A percentile compares a stretch with the other conserved stretches of the same genome.
phyloP scores from a whole-genome alignment of 1,140 invertebrate genomes.

The Neodiprion lecontei region DNA sequence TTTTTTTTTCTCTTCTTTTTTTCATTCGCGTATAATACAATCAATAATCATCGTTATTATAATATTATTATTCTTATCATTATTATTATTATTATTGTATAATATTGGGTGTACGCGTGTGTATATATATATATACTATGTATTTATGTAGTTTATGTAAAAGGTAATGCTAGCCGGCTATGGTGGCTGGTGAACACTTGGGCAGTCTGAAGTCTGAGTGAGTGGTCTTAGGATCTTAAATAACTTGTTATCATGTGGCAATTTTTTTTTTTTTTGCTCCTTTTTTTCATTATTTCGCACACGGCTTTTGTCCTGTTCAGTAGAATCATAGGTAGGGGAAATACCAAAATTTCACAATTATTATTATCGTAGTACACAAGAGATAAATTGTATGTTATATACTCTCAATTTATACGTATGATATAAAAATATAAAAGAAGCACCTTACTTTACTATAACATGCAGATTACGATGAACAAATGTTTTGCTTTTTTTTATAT shows the following conservation, averaged over 20 bases:
- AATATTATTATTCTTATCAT: not conserved
- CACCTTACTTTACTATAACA: not conserved
- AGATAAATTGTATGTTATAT: not conserved
- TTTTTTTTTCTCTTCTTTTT: not conserved
- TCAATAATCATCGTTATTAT: not conserved
- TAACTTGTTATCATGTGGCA: too few species aligned
- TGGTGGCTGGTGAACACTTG: conserved; percentile 55
- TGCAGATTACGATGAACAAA: not conserved
- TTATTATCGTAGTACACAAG: not conserved
- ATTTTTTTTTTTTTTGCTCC: not conserved
- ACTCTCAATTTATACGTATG: not conserved
- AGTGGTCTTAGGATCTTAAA: not conserved
- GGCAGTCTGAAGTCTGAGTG: conserved; percentile 51
- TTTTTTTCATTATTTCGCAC: not conserved
- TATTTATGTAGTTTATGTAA: conserved; percentile 33
- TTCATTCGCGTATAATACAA: not conserved
- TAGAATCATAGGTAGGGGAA: not conserved
- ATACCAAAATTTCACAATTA: not conserved
- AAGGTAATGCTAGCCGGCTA: conserved; percentile 37
- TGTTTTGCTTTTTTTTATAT: not conserved
- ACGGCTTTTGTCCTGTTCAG: not conserved
- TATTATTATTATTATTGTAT: not conserved
- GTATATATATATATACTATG: not conserved
- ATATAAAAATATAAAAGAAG: conserved; percentile 2
- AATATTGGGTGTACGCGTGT: too few species aligned